A percentile compares a stretch with the other conserved stretches of the same genome.
Evolutionary conservation across 2,797 vertebrate genomes (phyloP).

Genomic region (Coendou prehensilis): DNA sequence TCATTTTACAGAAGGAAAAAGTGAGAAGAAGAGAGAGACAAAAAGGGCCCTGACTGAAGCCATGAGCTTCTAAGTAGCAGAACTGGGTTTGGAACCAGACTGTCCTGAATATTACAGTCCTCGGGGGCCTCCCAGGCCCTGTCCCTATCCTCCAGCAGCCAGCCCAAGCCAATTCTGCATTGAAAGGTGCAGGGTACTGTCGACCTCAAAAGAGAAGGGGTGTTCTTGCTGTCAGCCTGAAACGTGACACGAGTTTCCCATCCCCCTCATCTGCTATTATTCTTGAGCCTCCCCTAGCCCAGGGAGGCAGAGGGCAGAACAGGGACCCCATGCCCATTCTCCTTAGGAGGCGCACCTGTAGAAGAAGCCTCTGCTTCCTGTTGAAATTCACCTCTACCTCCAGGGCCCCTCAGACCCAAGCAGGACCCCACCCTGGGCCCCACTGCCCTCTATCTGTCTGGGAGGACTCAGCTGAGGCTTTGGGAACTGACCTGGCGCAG

Average conservation of each 20-base stretch:
- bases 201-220: background rate
- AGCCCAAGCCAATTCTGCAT: background rate
- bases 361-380: background rate
- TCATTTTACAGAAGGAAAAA: constrained; percentile 50
- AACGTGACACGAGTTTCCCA: background rate
- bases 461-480: background rate
- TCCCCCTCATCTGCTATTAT: background rate
- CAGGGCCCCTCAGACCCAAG: background rate
- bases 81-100: background rate
- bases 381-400: background rate
- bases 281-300: background rate
- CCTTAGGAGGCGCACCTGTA: background rate
- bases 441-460: background rate
- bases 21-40: background rate
- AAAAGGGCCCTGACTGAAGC: background rate
- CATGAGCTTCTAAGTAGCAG: background rate
- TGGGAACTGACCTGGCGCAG: background rate
- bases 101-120: background rate
- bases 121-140: background rate
- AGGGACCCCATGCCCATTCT: background rate
- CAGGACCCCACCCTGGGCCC: background rate
- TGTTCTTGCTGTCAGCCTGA: background rate
- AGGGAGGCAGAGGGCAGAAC: background rate
- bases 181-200: background rate
- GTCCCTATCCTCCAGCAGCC: background rate